Evolutionary conservation across 2,797 vertebrate genomes (phyloP), one percentile per base, ranked within the genome.

Genomic region (Octomys mimax): DNA sequence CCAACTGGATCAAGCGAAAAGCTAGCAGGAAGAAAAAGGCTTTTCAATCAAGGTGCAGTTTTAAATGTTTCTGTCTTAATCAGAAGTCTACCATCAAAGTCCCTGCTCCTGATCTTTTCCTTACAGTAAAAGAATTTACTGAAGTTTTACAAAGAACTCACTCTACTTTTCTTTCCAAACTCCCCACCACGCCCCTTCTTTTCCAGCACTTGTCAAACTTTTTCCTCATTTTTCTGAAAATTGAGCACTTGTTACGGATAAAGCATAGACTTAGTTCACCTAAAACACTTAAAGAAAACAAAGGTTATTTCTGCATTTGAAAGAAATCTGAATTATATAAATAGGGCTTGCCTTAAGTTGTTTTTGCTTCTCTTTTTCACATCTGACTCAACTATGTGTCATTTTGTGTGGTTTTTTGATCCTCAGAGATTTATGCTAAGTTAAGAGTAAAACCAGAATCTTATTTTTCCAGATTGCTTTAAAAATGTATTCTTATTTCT

Each of bases 41-140:
- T 90, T 87, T 57, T 89, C 57, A 91, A 95, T 90, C 79, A 92
- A 95, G 64, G 61, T 21, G 12, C 24, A 70, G 52, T 94, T 96
- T 92, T 82, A 88, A 84, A 94, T 22, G 49, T 61, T 10, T 96
- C 90, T 95, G n/a, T 93, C 46, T 96, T 93, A 89, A 93, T 92
- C 33, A 93, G 77, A 93, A 94, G 92, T 8, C 59, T 66, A 81
- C 16, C 39, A 81, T 80, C 64, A 75, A 84, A 66, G 59, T 87
- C n/a, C 81, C 52, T 57, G 49, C n/a, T 81, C 75, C 77, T 87
- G n/a, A 77, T 68, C n/a, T 33, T 10, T 81, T 24, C 21, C 31
- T 26, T 33, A 33, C 11, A 11, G 8, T 24, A 89, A 95, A 7
- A 91, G 61, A 95, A 89, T 91, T 86, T 70, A 89, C 52, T 39